A percentile compares a stretch with the other conserved stretches of the same genome.
Conservation (phyloP, 2,888 invertebrate genomes). For the Ethmia dodecea region DNA sequence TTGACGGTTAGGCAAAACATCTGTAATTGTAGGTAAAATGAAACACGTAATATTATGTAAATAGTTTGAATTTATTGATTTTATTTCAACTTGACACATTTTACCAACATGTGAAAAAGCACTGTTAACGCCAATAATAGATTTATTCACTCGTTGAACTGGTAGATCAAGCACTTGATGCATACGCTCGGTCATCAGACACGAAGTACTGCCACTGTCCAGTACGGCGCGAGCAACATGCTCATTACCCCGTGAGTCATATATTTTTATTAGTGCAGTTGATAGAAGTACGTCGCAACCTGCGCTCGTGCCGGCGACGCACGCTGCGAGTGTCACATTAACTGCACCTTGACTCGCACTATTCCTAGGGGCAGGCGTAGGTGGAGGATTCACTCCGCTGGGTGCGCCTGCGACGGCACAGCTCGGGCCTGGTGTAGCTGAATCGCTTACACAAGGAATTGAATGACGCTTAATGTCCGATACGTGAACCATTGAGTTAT, state of each 20-base stretch:
- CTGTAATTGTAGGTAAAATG: slow-evolving; percentile 19
- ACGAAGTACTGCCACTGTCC: slow-evolving; percentile 10
- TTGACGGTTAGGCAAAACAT: slow-evolving; percentile 11
- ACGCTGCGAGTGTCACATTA: neutral
- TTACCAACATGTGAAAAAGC: slow-evolving; percentile 10
- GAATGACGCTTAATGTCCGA: neutral
- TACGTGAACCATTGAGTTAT: neutral
- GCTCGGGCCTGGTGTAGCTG: neutral
- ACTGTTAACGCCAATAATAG: slow-evolving; percentile 19
- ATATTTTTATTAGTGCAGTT: slow-evolving; percentile 2
- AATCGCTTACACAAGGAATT: neutral
- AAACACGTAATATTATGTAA: slow-evolving; percentile 13
- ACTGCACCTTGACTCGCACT: neutral
- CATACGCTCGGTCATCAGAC: slow-evolving; percentile 14
- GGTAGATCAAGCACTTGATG: slow-evolving; percentile 10
- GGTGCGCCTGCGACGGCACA: neutral
- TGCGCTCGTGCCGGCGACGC: neutral
- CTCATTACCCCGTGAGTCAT: neutral
- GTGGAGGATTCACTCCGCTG: no score
- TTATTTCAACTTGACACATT: slow-evolving; percentile 11
- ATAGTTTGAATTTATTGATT: slow-evolving; percentile 14
- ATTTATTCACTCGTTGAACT: slow-evolving; percentile 4
- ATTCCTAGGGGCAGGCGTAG: no score
- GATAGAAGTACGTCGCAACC: neutral
- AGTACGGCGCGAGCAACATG: slow-evolving; percentile 5